Conservation (phyloP, 2,797 vertebrate species). For the Sebastolobus altivelis region DNA sequence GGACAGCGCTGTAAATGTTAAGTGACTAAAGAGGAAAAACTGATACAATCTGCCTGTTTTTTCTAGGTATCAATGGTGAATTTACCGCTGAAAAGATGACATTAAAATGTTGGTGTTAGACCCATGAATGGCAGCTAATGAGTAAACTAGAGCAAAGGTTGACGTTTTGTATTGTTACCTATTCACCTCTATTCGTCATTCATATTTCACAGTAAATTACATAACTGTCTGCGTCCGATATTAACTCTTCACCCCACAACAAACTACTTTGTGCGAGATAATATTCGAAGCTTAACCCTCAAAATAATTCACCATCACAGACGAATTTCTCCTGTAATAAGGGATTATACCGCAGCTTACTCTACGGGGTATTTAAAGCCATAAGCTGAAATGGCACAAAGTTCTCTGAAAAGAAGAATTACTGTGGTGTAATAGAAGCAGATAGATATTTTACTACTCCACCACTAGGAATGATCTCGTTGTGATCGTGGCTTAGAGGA, state of each 20-base stretch:
- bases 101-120: not conserved
- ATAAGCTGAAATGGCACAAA: conserved; percentile 47
- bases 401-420: conserved; percentile 45
- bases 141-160: conserved; percentile 16
- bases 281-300: conserved; percentile 55
- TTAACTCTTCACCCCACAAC: conserved; percentile 33
- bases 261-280: conserved; percentile 36
- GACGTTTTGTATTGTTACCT: not conserved
- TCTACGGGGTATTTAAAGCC: conserved; percentile 43
- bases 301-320: conserved; percentile 51
- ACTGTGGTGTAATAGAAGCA: conserved; percentile 25
- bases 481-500: conserved; percentile 17
- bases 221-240: conserved; percentile 36
- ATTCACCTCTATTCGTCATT: conserved; percentile 32
- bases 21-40: not conserved
- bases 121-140: conserved; percentile 9
- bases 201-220: conserved; percentile 38
- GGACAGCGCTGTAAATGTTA: not conserved
- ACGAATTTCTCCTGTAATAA: conserved; percentile 46
- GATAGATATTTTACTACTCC: conserved; percentile 17
- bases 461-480: conserved; percentile 11
- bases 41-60: not conserved
- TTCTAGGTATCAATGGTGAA: not conserved
- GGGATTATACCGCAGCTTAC: conserved; percentile 53
- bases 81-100: not conserved